Percentiles rank a stretch among this genome's conserved stretches.
phyloP scores from a whole-genome alignment of 2,888 invertebrate genomes.

The Xylota segnis region DNA sequence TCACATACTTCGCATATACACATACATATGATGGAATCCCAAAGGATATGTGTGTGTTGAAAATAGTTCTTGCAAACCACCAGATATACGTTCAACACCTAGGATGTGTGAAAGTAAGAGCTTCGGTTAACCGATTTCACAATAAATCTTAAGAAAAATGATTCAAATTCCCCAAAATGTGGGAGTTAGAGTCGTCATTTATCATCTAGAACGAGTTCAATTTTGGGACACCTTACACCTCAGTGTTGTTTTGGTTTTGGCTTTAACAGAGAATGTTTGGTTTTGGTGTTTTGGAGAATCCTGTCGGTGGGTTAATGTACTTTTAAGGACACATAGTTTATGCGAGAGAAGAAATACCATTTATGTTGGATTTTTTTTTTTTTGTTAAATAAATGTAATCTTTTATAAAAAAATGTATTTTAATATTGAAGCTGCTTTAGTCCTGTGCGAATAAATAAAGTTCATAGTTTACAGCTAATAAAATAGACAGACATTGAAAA shows the following conservation, averaged over 20 bases:
- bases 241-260: conserved; percentile 35
- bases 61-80: conserved; percentile 69
- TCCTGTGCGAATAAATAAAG: too few relatives aligned
- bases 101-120: conserved; percentile 65
- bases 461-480: too few relatives aligned
- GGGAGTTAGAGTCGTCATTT: conserved; percentile 37
- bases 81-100: conserved; percentile 68
- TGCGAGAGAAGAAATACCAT: too few relatives aligned
- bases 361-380: too few relatives aligned
- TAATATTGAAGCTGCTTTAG: too few relatives aligned
- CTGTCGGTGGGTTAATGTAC: neutral
- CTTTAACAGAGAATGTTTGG: neutral
- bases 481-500: too few relatives aligned
- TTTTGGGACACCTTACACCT: conserved; percentile 64
- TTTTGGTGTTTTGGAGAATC: conserved; percentile 8
- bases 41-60: conserved; percentile 47
- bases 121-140: conserved; percentile 83
- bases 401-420: too few relatives aligned
- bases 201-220: conserved; percentile 61
- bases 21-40: conserved; percentile 51
- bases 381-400: too few relatives aligned
- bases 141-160: conserved; percentile 84
- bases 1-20: conserved; percentile 72
- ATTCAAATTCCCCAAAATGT: conserved; percentile 80
- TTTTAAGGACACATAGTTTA: neutral